phyloP scores from a whole-genome alignment of 2,888 invertebrate genomes.

The Harpalus rubripes region DNA sequence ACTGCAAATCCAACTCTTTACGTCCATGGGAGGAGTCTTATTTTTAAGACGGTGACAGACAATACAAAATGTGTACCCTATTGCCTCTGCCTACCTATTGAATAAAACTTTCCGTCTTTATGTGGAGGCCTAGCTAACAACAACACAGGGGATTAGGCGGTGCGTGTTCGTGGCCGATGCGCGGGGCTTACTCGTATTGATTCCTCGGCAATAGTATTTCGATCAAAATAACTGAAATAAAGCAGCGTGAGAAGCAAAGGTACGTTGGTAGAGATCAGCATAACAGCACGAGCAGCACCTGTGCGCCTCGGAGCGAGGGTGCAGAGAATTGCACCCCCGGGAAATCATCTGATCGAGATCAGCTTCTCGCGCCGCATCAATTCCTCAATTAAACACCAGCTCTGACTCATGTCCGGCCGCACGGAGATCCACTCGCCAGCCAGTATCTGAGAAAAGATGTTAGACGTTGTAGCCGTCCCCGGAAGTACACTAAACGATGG shows the following conservation, averaged over 20 bases:
- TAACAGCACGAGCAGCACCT: slow-evolving; percentile 68
- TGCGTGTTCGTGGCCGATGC: slow-evolving; percentile 31
- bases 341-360: slow-evolving; percentile 74
- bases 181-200: slow-evolving; percentile 36
- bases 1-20: slow-evolving; percentile 29
- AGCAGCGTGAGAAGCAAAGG: slow-evolving; percentile 10
- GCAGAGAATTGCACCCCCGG: slow-evolving; percentile 72
- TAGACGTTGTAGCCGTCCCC: not conserved
- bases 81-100: slow-evolving; percentile 53
- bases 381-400: slow-evolving; percentile 67
- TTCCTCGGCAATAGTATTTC: slow-evolving; percentile 24
- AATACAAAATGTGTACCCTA: slow-evolving; percentile 28
- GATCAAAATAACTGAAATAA: slow-evolving; percentile 51
- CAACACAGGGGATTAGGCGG: slow-evolving; percentile 25
- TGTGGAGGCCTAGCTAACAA: slow-evolving; percentile 40
- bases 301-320: slow-evolving; percentile 67
- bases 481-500: not conserved
- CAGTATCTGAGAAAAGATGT: not conserved
- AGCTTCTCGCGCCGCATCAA: slow-evolving; percentile 67
- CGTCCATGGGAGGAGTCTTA: slow-evolving; percentile 17
- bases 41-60: slow-evolving; percentile 64
- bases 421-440: not conserved
- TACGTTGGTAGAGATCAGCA: slow-evolving; percentile 16
- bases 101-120: slow-evolving; percentile 67
- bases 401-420: slow-evolving; percentile 64